Evolutionary conservation across 2,888 invertebrate species (phyloP).

Genomic region (Anaspis maculata): DNA sequence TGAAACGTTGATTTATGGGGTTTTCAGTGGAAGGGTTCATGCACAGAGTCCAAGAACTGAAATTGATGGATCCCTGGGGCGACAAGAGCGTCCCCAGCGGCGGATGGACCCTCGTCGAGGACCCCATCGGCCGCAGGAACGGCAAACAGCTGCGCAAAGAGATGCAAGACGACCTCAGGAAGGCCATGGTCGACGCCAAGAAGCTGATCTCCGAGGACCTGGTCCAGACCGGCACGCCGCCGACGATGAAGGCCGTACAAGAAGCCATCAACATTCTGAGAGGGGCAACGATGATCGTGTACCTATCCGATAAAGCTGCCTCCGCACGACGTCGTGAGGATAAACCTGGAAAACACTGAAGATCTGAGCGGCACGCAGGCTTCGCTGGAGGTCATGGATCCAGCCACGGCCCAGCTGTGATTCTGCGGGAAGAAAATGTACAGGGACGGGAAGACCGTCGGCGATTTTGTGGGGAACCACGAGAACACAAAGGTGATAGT

Average conservation of each 20-base stretch:
- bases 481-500: conserved; percentile 78
- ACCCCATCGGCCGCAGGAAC: conserved; percentile 70
- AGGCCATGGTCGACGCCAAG: conserved; percentile 71
- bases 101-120: conserved; percentile 47
- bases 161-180: conserved; percentile 71
- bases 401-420: conserved; percentile 69
- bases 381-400: conserved; percentile 62
- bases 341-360: conserved; percentile 86
- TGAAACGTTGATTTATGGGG: no score
- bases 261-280: conserved; percentile 73
- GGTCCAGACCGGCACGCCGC: conserved; percentile 52
- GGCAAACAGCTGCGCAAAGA: conserved; percentile 75
- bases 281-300: conserved; percentile 84
- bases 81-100: conserved; percentile 79
- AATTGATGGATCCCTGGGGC: conserved; percentile 78
- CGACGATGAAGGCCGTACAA: conserved; percentile 67
- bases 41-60: conserved; percentile 79
- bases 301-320: conserved; percentile 92
- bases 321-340: conserved; percentile 80
- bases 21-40: no score
- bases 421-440: conserved; percentile 84
- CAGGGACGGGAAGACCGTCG: conserved; percentile 57
- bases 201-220: conserved; percentile 74
- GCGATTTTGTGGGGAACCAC: conserved; percentile 73
- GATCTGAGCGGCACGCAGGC: conserved; percentile 81